phyloP scores from a whole-genome alignment of 2,797 vertebrate genomes.

The Sebastes itinus region DNA sequence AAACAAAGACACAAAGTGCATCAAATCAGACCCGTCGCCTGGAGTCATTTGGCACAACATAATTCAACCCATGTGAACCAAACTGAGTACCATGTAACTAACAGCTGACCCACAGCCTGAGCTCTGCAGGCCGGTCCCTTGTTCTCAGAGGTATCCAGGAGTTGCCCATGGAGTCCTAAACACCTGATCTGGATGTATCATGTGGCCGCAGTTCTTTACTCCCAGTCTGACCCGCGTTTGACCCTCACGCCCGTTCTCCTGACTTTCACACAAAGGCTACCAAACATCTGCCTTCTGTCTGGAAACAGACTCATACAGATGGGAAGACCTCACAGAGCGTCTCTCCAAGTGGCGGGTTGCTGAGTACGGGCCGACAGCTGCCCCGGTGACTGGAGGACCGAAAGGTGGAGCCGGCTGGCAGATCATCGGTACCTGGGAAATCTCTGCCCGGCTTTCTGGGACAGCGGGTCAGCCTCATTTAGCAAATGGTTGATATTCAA shows the following conservation, averaged over 20 bases:
- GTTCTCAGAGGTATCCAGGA: slow-evolving; percentile 45
- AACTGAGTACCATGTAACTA: slow-evolving; percentile 46
- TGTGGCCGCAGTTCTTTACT: slow-evolving; percentile 41
- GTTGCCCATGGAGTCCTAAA: slow-evolving; percentile 43
- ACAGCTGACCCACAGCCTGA: slow-evolving; percentile 58
- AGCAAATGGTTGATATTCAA: slow-evolving; percentile 68
- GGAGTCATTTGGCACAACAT: slow-evolving; percentile 38
- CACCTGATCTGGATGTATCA: slow-evolving; percentile 64
- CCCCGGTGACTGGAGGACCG: slow-evolving; percentile 41
- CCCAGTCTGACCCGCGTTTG: slow-evolving; percentile 49
- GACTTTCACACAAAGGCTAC: slow-evolving; percentile 52
- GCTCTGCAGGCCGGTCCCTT: slow-evolving; percentile 50
- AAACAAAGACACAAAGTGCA: slow-evolving; percentile 46
- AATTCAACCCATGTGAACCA: slow-evolving; percentile 48
- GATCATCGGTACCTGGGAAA: slow-evolving; percentile 55
- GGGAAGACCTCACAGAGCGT: slow-evolving; percentile 46
- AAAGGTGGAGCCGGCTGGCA: slow-evolving; percentile 56
- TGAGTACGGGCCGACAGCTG: slow-evolving; percentile 69
- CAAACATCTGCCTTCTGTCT: slow-evolving; percentile 68
- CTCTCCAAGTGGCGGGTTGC: slow-evolving; percentile 52
- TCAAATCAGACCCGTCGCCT: slow-evolving; percentile 28
- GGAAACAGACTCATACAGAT: slow-evolving; percentile 37
- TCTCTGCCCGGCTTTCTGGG: slow-evolving; percentile 41
- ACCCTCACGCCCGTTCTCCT: slow-evolving; percentile 52
- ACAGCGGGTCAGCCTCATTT: slow-evolving; percentile 51